Evolutionary conservation across 2,113 vertebrate genomes (phyloP).

Genomic region (Petaurus breviceps): DNA sequence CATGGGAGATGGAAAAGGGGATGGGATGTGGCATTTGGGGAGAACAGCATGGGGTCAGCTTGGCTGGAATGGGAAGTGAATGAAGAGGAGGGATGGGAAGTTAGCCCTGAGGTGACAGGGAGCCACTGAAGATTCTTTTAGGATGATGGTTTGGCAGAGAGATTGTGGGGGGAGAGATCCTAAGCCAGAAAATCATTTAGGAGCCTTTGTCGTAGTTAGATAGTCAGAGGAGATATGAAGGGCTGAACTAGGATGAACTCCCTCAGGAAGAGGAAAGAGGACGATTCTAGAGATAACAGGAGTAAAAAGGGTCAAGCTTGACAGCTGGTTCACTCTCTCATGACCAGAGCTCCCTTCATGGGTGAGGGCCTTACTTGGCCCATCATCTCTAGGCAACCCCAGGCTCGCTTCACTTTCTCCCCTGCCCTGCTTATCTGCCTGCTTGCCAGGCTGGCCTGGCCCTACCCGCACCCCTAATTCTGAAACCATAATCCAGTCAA

Average conservation of each 20-base stretch:
- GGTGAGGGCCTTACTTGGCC: neutral
- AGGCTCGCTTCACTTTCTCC: neutral
- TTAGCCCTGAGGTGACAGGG: neutral
- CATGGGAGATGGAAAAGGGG: neutral
- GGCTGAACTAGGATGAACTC: neutral
- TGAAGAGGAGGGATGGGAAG: neutral
- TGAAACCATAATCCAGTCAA: neutral
- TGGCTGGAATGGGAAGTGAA: neutral
- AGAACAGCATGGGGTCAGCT: neutral
- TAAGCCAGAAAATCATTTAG: neutral
- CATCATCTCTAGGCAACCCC: neutral
- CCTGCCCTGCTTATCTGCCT: neutral
- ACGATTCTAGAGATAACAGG: neutral
- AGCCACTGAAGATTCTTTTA: neutral
- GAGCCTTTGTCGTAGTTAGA: neutral
- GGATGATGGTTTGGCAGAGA: neutral
- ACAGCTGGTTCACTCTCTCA: neutral
- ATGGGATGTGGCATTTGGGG: neutral
- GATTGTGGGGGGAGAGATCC: neutral
- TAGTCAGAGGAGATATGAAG: neutral
- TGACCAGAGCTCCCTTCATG: neutral
- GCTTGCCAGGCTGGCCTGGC: neutral
- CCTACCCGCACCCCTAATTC: neutral
- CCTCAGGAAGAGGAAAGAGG: neutral
- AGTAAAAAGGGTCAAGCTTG: neutral